Percentiles rank a stretch among this genome's conserved stretches.
Evolutionary conservation across 64 coral and sea anemone genomes (phyloP).

Genomic region (Actinia equina): DNA sequence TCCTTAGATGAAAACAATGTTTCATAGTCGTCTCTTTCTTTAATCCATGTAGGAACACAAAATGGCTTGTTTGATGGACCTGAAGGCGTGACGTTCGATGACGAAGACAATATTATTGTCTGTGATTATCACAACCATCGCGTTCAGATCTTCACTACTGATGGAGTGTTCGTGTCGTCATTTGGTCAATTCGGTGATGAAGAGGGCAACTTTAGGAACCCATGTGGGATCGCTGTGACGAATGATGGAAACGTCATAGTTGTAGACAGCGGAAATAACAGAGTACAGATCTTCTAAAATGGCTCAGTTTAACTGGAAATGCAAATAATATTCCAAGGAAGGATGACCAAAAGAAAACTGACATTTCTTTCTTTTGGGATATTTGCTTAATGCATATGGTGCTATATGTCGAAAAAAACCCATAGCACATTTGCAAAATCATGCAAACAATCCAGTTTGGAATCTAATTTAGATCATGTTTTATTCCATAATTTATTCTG

Average conservation of each 20-base stretch:
- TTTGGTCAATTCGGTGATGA: conserved; percentile 87
- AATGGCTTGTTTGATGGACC: conserved; percentile 88
- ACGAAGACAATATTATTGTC: conserved; percentile 86
- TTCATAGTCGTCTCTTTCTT: neutral
- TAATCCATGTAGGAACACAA: conserved; percentile 52
- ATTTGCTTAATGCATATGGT: no score
- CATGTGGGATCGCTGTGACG: conserved; percentile 76
- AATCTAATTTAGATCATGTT: no score
- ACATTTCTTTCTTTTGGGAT: no score
- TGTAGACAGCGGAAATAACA: conserved; percentile 86
- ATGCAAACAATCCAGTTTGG: no score
- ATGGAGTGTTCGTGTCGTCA: conserved; percentile 65
- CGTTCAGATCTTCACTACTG: conserved; percentile 60
- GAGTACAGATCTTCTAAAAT: conserved; percentile 88
- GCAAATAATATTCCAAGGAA: no score
- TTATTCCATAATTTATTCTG: no score
- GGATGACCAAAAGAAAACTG: no score
- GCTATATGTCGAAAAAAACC: no score
- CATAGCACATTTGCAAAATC: no score
- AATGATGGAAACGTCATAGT: conserved; percentile 84
- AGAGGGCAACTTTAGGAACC: conserved; percentile 85
- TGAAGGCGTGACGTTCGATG: conserved; percentile 84
- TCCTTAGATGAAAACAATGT: no score
- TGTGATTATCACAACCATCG: conserved; percentile 94
- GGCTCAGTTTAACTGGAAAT: neutral